Base-by-base conservation (phyloP, 2,888 invertebrate species). In the Balanococcus diminutus region DNA sequence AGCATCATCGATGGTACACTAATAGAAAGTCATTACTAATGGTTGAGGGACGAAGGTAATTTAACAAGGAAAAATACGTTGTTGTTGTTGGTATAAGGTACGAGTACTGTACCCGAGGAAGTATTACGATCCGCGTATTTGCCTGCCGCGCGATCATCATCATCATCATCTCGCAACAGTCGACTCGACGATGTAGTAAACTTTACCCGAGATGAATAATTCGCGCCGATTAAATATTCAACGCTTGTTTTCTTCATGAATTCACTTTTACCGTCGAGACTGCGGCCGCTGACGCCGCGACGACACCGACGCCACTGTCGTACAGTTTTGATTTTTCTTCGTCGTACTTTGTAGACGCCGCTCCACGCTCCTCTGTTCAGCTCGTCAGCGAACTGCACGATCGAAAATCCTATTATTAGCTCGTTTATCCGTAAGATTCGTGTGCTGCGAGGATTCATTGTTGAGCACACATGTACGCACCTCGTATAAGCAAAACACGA, bases 1-100 rank as follows among this genome's bases (percentile, higher is more conserved):
- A 46, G 46, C 46, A 46, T 46, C 46, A 3, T 46, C 83, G 31
- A 83, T 61, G 61, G 14, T 32, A 72, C 32, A 56, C 83, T 83
- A 83, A 83, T 83, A 83, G 83, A 83, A 83, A 83, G 83, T 61
- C 83, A 82, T 82, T 51, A 42, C 46, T 82, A 82, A 82, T 46
- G 28, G 82, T 46, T n/a, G 72, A 72, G 51, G 82, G 51, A 82
- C 82, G 82, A 82, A 82, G 31, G 82, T 46, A 82, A 82, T 82
- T 82, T 82, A 46, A 46, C 28, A 51, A 81, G 82, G 51, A 46
- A 51, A 82, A 46, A 46, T 46, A 72, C 51, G 19, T n/a, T 6
- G 8, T 9, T 25, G 32, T 32, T 25, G 46, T 46, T n/a, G n/a
- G 36, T 36, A n/a, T n/a, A 36, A 36, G 36, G 36, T 36, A 36